Base-by-base conservation (phyloP, 2,888 invertebrate genomes). In the Eristalis pertinax region DNA sequence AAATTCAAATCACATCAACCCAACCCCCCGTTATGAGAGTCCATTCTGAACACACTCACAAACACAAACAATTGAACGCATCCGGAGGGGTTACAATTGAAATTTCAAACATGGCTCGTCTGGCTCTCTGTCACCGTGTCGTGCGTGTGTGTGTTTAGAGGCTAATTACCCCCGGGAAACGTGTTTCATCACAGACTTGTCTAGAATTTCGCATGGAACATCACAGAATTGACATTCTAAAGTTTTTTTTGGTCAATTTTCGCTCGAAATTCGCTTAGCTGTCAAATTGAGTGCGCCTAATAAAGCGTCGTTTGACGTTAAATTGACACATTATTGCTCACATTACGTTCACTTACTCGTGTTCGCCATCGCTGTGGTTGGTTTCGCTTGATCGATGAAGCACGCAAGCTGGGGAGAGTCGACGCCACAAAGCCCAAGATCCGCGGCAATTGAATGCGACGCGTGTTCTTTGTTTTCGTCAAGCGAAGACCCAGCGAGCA, bases 321-420 rank as follows among this genome's bases (percentile, higher is more conserved):
- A 82, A 82, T 82, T 82, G 82, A 74, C 77, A 86, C 82, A 86
- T 86, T 82, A 82, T 50, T 74, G 69, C 38, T 72, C 56, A 62
- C 75, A 65, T 84, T 29, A 15, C 50, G 56, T 72, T 81, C 81
- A 78, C 65, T 82, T 73, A 72, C 62, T 19, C 19, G n/a, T 50
- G 26, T 15, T 22, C 29, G n/a, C 38, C 32, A 43, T 22, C 43
- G 50, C 22, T 32, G 19, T 11, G 43, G n/a, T 32, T 5, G 43
- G 38, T 50, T 35, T 58, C 74, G 75, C 81, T 81, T 81, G 81
- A 64, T 64, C 41, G 56, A 41, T 75, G 32, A 10, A 75, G 74
- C 75, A 41, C 35, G 50, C 19, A 1, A 10, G 19, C 22, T 4
- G 4, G 10, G 32, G 7, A 1, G 1, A 22, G n/a, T 64, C 26